Evolutionary conservation across 2,888 invertebrate genomes (phyloP).

Genomic region (Brachypterus glaber): DNA sequence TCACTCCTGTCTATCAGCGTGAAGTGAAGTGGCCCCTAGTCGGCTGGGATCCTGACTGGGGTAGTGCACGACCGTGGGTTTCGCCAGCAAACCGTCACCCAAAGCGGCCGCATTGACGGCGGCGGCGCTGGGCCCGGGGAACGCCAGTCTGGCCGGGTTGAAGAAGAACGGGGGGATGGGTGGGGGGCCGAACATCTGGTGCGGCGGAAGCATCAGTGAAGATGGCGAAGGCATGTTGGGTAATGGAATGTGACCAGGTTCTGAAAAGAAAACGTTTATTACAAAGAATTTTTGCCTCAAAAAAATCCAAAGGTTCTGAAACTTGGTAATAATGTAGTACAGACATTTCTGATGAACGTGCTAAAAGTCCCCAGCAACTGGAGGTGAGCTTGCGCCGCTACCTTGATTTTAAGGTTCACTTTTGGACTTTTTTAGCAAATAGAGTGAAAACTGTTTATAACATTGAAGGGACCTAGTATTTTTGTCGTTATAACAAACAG

Average conservation of each 20-base stretch:
- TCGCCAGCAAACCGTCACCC: conserved; percentile 40
- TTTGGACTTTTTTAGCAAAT: no score
- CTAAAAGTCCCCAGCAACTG: no score
- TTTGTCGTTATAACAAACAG: no score
- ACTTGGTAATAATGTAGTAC: no score
- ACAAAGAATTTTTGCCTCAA: not conserved
- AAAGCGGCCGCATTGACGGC: conserved; percentile 10
- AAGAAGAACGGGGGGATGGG: conserved; percentile 49
- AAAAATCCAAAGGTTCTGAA: no score
- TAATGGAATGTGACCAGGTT: conserved; percentile 41
- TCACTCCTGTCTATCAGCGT: conserved; percentile 34
- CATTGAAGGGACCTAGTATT: no score
- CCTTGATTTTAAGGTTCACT: no score
- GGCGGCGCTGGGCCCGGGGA: conserved; percentile 42
- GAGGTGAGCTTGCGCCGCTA: no score
- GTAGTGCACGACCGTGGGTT: conserved; percentile 65
- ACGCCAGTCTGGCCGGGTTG: conserved; percentile 35
- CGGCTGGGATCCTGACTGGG: conserved; percentile 95
- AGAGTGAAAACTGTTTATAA: no score
- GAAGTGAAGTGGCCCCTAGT: conserved; percentile 59
- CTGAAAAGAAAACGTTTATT: conserved; percentile 18
- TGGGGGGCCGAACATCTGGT: conserved; percentile 50
- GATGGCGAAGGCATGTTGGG: conserved; percentile 42
- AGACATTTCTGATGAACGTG: no score
- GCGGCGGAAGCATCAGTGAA: conserved; percentile 46